These are phyloP conservation scores for Styela plicata DNA, from an alignment of 23 tunicate genomes.

Conservation along the genomic window DNA sequence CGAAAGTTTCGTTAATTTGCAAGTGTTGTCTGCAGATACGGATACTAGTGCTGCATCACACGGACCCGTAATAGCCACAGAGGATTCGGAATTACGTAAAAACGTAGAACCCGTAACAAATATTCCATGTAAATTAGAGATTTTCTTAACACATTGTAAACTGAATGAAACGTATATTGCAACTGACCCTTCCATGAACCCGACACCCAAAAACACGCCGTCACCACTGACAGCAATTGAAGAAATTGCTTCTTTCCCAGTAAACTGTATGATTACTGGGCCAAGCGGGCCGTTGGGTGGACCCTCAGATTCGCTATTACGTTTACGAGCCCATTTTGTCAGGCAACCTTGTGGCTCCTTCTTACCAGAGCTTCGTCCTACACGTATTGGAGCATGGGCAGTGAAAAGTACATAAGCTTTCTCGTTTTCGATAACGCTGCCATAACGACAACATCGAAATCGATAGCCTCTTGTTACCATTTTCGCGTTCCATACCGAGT, in stretches of 20 bases:
- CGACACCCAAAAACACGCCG: slow-evolving; percentile 71
- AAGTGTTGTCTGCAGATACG: slow-evolving; percentile 68
- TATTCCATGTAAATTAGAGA: slow-evolving; percentile 51
- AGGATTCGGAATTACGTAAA: slow-evolving; percentile 10
- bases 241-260: slow-evolving; percentile 74
- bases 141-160: slow-evolving; percentile 64
- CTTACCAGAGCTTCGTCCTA: slow-evolving; percentile 24
- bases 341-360: slow-evolving; percentile 37
- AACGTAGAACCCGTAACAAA: slow-evolving; percentile 74
- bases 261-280: slow-evolving; percentile 46
- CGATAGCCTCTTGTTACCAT: slow-evolving; percentile 34
- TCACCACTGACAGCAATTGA: slow-evolving; percentile 60
- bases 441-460: slow-evolving; percentile 74
- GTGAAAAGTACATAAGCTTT: slow-evolving; percentile 45
- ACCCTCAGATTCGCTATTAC: slow-evolving; percentile 22
- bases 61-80: slow-evolving; percentile 35
- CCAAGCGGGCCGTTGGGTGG: background rate
- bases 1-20: slow-evolving; percentile 50
- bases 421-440: slow-evolving; percentile 39
- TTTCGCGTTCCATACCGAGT: slow-evolving; percentile 61
- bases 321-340: slow-evolving; percentile 65
- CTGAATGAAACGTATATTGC: slow-evolving; percentile 72
- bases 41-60: slow-evolving; percentile 73
- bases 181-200: slow-evolving; percentile 92
- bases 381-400: slow-evolving; percentile 49